Conservation (phyloP, 2,797 vertebrate genomes). For the Orientallactaga sibirica region DNA sequence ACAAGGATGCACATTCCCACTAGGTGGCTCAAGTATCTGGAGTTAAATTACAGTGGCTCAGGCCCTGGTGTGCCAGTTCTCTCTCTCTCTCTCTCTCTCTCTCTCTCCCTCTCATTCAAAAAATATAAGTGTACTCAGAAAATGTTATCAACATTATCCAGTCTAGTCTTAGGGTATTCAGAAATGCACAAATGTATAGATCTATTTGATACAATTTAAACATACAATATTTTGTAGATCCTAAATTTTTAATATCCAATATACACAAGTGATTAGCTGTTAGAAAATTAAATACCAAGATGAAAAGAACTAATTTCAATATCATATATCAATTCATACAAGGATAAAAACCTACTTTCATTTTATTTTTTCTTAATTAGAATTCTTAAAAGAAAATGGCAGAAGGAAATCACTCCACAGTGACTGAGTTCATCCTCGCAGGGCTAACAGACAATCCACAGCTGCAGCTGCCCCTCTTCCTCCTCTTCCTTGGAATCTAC, state of each 20-base stretch:
- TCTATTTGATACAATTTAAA: neutral
- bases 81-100: too few relatives aligned
- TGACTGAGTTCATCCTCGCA: neutral
- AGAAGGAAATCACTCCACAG: neutral
- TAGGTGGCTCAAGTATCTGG: too few relatives aligned
- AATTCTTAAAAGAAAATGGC: neutral
- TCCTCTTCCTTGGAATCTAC: conserved; percentile 5
- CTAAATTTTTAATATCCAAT: neutral
- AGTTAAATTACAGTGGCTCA: too few relatives aligned
- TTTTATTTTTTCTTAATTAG: neutral
- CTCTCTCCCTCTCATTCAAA: too few relatives aligned
- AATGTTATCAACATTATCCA: neutral
- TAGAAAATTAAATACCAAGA: neutral
- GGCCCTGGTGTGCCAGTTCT: too few relatives aligned
- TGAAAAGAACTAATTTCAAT: neutral
- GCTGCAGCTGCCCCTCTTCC: conserved; percentile 4
- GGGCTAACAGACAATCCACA: neutral
- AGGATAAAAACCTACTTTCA: neutral
- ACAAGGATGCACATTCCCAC: too few relatives aligned
- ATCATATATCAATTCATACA: neutral
- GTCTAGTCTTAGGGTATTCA: neutral
- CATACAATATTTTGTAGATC: neutral
- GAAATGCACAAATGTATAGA: neutral
- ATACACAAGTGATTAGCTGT: neutral
- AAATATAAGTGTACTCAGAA: neutral